phyloP scores from a whole-genome alignment of 92 coral and sea anemone species.

The Actinernus sp. region DNA sequence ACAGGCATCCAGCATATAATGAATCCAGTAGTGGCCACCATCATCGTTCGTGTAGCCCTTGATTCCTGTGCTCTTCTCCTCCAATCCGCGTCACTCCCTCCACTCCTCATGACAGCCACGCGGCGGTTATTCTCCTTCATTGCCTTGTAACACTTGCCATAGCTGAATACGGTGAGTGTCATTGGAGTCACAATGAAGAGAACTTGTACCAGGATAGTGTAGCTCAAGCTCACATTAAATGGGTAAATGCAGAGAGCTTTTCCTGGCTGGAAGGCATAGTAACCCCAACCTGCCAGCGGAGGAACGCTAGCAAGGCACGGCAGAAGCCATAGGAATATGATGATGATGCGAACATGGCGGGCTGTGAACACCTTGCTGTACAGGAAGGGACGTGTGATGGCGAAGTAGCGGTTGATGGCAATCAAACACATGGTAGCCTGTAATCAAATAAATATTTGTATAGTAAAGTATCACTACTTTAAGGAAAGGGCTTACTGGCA shows the following conservation, averaged over 20 bases:
- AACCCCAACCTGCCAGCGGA: conserved; percentile 75
- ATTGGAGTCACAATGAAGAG: conserved; percentile 63
- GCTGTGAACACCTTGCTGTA: conserved; percentile 57
- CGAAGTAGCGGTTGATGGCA: conserved; percentile 72
- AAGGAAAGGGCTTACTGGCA: too few species aligned
- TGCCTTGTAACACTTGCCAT: conserved; percentile 52
- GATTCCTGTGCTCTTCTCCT: conserved; percentile 64
- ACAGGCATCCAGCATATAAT: conserved; percentile 72
- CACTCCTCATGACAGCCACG: conserved; percentile 50
- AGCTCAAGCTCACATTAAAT: conserved; percentile 58
- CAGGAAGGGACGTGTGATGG: conserved; percentile 60
- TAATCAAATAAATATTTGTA: neutral
- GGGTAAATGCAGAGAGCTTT: conserved; percentile 75
- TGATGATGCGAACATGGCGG: conserved; percentile 37
- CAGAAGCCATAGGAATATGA: conserved; percentile 68
- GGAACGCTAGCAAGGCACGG: conserved; percentile 77
- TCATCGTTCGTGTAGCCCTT: conserved; percentile 75
- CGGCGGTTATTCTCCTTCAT: conserved; percentile 61
- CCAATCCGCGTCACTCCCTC: conserved; percentile 1
- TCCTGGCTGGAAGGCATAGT: conserved; percentile 72
- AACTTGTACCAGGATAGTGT: conserved; percentile 61
- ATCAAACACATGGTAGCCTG: conserved; percentile 65
- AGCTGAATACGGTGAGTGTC: conserved; percentile 54
- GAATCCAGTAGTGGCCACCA: conserved; percentile 70
- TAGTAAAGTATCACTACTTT: neutral